Conservation (phyloP, 37 sponge, comb jelly and placozoan species). For the Beroe forskalii region DNA sequence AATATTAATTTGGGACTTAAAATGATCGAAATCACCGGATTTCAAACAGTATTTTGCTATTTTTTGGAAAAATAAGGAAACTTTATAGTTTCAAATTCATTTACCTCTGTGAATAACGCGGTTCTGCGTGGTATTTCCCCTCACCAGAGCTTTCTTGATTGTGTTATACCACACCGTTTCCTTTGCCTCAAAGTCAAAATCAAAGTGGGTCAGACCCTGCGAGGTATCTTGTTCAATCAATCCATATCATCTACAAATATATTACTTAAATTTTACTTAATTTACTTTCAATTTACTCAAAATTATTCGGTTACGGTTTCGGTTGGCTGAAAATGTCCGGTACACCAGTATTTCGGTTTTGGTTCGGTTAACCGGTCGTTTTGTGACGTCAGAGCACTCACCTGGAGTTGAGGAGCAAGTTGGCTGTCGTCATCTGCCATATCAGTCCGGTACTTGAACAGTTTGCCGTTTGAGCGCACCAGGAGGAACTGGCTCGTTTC, state of each 20-base stretch:
- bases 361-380: no score
- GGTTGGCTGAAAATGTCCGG: no score
- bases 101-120: conserved; percentile 25
- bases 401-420: neutral
- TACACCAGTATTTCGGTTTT: no score
- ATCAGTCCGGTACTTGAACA: conserved; percentile 27
- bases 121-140: neutral
- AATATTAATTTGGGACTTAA: no score
- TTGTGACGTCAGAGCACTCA: neutral
- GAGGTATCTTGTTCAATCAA: neutral
- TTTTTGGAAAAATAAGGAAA: no score
- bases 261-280: neutral
- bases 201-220: conserved; percentile 16
- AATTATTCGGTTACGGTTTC: no score
- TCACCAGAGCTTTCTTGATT: neutral
- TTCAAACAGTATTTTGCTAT: no score
- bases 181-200: neutral
- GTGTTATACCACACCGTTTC: neutral
- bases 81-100: no score
- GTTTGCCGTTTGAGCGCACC: neutral
- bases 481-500: conserved; percentile 27
- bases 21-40: no score
- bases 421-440: neutral
- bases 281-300: neutral
- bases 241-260: neutral